Evolutionary conservation across 2,888 invertebrate species (phyloP), one percentile per base, ranked within the genome.

Genomic region (Morpho deidamia): DNA sequence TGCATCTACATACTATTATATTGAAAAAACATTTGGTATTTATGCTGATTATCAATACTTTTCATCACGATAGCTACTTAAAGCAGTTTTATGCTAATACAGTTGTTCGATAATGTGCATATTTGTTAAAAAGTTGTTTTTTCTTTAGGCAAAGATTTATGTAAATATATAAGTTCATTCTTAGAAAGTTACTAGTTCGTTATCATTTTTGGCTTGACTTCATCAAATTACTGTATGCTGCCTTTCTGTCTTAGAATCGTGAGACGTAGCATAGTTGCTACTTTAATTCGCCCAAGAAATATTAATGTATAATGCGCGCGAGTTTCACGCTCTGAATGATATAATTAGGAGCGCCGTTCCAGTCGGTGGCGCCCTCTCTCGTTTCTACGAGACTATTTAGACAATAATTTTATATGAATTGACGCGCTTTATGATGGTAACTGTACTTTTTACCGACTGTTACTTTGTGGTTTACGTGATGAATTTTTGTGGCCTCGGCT

Each of bases 331-430:
- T 87, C 88, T 76, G 81, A 64, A 82, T 82, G 81, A 74, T 80
- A 83, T 86, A 87, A 88, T 89, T 89, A 86, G 87, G 88, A 86
- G 74, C 80, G 49, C 68, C 83, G 88, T 87, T 86, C 82, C 81
- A 81, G 77, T 76, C 66, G 11, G 74, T 56, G 71, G 67, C 68
- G 63, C 69, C 80, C 75, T 78, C 83, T 79, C 78, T 73, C 77
- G 76, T 82, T 80, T 81, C 84, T 78, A 74, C 69, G 60, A 74
- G 73, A 78, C 70, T 75, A 78, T 80, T 79, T 70, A 71, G 70
- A 73, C 73, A 71, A 68, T 71, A 73, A 73, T 71, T 71, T 74
- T 69, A 71, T 69, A 66, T 67, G 65, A 69, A 75, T 73, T 75
- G 72, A 76, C 70, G 68, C 64, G 68, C 66, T 72, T 67, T 64